These are phyloP conservation scores for Criorhina ranunculi DNA, from an alignment of 2,888 invertebrate genomes.

Conservation along the genomic window DNA sequence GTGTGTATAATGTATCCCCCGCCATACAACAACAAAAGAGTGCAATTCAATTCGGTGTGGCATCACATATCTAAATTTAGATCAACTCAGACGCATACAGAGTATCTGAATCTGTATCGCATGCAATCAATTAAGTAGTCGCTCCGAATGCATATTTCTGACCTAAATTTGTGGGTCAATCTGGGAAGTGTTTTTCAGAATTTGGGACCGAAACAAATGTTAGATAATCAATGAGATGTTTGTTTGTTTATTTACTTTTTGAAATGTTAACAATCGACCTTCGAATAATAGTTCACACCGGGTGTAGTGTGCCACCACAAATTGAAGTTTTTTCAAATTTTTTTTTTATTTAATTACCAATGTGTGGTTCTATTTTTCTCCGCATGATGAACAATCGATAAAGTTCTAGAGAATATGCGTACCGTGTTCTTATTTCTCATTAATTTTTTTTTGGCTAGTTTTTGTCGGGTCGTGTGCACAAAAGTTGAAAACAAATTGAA, in stretches of 20 bases:
- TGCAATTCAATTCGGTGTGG: slow-evolving; percentile 19
- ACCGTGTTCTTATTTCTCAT: slow-evolving; percentile 52
- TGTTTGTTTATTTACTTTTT: slow-evolving; percentile 28
- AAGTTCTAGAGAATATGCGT: slow-evolving; percentile 63
- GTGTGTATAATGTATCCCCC: slow-evolving; percentile 24
- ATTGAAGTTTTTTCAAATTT: slow-evolving; percentile 7
- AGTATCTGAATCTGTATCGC: slow-evolving; percentile 38
- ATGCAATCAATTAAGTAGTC: slow-evolving; percentile 67
- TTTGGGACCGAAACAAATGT: background rate
- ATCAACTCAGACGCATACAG: slow-evolving; percentile 39
- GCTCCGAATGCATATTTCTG: slow-evolving; percentile 52
- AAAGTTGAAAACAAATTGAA: slow-evolving; percentile 64
- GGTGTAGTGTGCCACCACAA: slow-evolving; percentile 40
- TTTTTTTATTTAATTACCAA: background rate
- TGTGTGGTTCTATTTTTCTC: slow-evolving; percentile 23
- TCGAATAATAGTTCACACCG: slow-evolving; percentile 35
- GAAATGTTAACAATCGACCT: slow-evolving; percentile 42
- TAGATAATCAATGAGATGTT: background rate
- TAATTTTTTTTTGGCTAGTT: slow-evolving; percentile 67
- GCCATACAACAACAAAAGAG: background rate
- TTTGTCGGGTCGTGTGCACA: slow-evolving; percentile 76
- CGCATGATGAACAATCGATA: slow-evolving; percentile 37
- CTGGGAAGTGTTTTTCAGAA: slow-evolving; percentile 7
- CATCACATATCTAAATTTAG: slow-evolving; percentile 68
- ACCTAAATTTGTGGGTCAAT: slow-evolving; percentile 62